These are phyloP conservation scores for Ichneumon xanthorius DNA, from an alignment of 2,888 invertebrate genomes.

Conservation along the genomic window DNA sequence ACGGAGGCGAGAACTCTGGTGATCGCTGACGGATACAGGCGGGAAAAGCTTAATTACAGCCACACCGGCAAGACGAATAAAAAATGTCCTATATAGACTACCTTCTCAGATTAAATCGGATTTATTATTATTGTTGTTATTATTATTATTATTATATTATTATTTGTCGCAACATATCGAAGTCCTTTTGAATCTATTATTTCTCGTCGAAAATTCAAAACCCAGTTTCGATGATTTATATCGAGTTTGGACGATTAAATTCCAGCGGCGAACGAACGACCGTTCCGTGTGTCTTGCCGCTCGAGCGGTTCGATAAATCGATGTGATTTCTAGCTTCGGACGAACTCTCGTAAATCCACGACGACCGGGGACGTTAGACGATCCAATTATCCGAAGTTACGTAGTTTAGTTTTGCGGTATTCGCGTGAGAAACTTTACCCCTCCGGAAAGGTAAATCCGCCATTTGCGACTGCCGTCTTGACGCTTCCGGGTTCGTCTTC, in stretches of 20 bases:
- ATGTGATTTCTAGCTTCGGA: constrained; percentile 11
- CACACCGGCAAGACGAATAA: not conserved
- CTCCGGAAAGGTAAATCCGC: not conserved
- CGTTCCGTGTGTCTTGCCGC: not conserved
- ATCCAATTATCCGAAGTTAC: constrained; percentile 44
- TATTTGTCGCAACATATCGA: no score
- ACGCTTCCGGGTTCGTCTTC: not conserved
- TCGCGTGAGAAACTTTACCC: constrained; percentile 15
- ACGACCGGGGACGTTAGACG: constrained; percentile 11
- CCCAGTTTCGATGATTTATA: not conserved
- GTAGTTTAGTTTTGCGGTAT: constrained; percentile 38
- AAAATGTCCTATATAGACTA: not conserved
- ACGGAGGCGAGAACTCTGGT: constrained; percentile 7
- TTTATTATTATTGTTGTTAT: not conserved
- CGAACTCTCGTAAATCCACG: constrained; percentile 10
- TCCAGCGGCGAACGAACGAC: not conserved
- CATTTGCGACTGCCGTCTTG: not conserved
- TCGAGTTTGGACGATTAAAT: not conserved
- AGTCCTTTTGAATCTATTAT: no score
- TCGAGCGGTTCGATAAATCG: not conserved
- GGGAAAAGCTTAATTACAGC: constrained; percentile 6
- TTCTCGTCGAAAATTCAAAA: not conserved
- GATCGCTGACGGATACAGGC: constrained; percentile 1
- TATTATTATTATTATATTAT: no score
- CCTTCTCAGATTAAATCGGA: no score